Percentiles rank a stretch among this genome's conserved stretches.
phyloP scores from a whole-genome alignment of 2,113 vertebrate genomes.

The Gadus chalcogrammus region DNA sequence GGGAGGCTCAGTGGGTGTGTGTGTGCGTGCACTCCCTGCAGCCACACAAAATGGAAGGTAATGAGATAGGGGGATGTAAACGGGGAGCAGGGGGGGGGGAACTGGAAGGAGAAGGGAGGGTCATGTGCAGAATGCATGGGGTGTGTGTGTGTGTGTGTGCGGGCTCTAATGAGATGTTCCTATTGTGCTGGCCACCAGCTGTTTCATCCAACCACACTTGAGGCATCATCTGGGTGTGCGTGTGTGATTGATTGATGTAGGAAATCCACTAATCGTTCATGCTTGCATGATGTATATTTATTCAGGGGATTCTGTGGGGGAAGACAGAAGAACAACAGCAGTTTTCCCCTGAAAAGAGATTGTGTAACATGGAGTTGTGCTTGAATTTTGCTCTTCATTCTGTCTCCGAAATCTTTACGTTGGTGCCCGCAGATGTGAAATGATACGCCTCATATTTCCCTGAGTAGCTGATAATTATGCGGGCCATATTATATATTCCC shows the following conservation, averaged over 20 bases:
- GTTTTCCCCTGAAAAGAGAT: conserved; percentile 52
- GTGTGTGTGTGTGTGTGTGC: conserved; percentile 5
- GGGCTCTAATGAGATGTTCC: conserved; percentile 49
- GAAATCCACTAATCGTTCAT: conserved; percentile 25
- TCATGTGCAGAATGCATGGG: conserved; percentile 24
- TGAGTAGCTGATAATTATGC: conserved; percentile 13
- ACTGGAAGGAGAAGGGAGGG: conserved; percentile 13
- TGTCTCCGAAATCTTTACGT: too few species aligned
- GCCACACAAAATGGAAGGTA: too few species aligned
- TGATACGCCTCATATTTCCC: conserved; percentile 40
- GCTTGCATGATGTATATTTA: conserved; percentile 9
- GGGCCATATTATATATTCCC: conserved; percentile 28
- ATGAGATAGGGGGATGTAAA: too few species aligned
- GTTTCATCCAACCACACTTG: conserved; percentile 39
- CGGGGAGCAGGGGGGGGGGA: too few species aligned
- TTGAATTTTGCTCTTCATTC: conserved; percentile 31
- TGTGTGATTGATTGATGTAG: conserved; percentile 4
- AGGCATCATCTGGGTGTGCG: conserved; percentile 20
- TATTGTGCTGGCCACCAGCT: conserved; percentile 57
- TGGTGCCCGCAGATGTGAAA: conserved; percentile 49
- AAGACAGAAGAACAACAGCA: conserved; percentile 14
- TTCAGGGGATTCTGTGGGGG: conserved; percentile 11
- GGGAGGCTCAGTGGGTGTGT: too few species aligned
- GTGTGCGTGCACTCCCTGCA: too few species aligned
- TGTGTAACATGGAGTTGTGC: conserved; percentile 55